Conservation (phyloP, 2,888 invertebrate species). For the Allacma fusca region DNA sequence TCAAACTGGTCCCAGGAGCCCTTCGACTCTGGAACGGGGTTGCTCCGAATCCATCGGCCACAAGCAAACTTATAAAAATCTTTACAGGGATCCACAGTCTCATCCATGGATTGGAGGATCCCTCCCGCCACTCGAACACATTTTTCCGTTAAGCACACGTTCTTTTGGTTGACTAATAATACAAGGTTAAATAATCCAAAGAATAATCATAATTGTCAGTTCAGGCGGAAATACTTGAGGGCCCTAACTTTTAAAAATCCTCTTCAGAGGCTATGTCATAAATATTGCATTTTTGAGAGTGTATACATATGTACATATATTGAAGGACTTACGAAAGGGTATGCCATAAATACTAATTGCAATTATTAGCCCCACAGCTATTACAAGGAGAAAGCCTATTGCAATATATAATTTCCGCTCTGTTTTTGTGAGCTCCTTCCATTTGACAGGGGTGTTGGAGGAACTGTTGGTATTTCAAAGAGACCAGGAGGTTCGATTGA, state of each 20-base stretch:
- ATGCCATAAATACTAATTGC: constrained; percentile 21
- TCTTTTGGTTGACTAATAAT: neutral
- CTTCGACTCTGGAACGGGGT: constrained; percentile 64
- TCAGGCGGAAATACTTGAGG: no score
- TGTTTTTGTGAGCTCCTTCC: constrained; percentile 18
- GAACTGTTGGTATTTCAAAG: no score
- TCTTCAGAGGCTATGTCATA: no score
- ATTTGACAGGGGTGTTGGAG: constrained; percentile 17
- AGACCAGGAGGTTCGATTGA: no score
- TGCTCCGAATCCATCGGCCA: constrained; percentile 65
- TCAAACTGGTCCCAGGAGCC: constrained; percentile 71
- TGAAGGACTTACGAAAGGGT: constrained; percentile 29
- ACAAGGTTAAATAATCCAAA: neutral
- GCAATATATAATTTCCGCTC: constrained; percentile 30
- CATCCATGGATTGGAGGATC: constrained; percentile 63
- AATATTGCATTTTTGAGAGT: no score
- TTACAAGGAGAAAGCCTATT: constrained; percentile 13
- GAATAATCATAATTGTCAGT: neutral
- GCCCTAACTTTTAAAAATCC: no score
- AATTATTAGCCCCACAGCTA: constrained; percentile 13
- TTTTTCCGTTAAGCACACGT: constrained; percentile 48
- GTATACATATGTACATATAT: neutral
- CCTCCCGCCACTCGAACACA: constrained; percentile 61
- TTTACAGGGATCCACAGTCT: constrained; percentile 65
- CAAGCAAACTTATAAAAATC: constrained; percentile 67